Conservation (phyloP, 2,113 vertebrate genomes). For the Oryctolagus cuniculus region mOryCun1.1 NC_091434.1:171655001-171655500, state of each 20-base stretch:
- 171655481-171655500: too few relatives aligned
- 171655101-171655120: not conserved
- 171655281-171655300: not conserved
- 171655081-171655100: not conserved
- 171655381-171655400: too few relatives aligned
- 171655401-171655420: too few relatives aligned
- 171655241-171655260: not conserved
- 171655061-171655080: not conserved
- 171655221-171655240: not conserved
- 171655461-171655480: too few relatives aligned
- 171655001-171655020: not conserved
- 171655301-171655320: not conserved
- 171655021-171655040: not conserved
- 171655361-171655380: too few relatives aligned
- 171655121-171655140: not conserved
- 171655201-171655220: not conserved
- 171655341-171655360: too few relatives aligned
- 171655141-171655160: not conserved
- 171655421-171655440: too few relatives aligned
- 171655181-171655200: not conserved
- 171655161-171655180: not conserved
- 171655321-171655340: not conserved
- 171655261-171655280: not conserved
- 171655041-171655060: accelerated
- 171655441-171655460: too few relatives aligned